Evolutionary conservation across 2,888 invertebrate species (phyloP), one percentile per base, ranked within the genome.

Genomic region (Drosophila lacicola): DNA sequence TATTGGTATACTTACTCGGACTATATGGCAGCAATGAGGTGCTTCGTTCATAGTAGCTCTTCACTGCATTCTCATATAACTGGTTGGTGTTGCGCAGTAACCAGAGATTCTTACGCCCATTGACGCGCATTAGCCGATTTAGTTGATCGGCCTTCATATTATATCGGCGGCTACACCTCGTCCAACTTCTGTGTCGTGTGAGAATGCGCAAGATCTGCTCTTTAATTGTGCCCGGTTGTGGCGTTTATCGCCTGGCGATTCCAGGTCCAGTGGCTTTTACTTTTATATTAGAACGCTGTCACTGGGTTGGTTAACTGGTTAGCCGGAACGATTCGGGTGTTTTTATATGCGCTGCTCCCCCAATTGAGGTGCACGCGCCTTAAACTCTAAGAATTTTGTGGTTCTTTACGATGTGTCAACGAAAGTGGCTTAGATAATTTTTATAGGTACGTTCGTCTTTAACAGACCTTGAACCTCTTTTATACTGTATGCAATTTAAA

Each of bases 111-210:
- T 69, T 63, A 1, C 75, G 79, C 17, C 66, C 69, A 25, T 87
- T 81, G 14, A 11, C 63, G 5, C 69, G 53, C 66, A 82, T 66
- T 11, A 82, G 34, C 6, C 75, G 70, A 55, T 80, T 83, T 0
- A 83, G 17, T 42, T 80, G 69, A 6, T 82, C 82, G 36, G 74
- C 75, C 41, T 74, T 81, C 81, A 87, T 85, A 37, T 5, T 67
- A 68, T 68, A 68, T 68, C 67, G 69, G 45, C 44, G 62, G 53
- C 39, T 37, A 37, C 14, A 54, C 56, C 70, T 56, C 58, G 70
- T 70, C 53, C 41, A 37, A 34, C 25, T 33, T 13, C 17, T 3
- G 2, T 36, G 8, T 65, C 5, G 34, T 25, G n/a, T 17, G 17
- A 17, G n/a, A 17, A 33, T n/a, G 11, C 10, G n/a, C 67, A 45